Base-by-base conservation (phyloP, 2,888 invertebrate genomes). In the Trissolcus brochymenae region DNA sequence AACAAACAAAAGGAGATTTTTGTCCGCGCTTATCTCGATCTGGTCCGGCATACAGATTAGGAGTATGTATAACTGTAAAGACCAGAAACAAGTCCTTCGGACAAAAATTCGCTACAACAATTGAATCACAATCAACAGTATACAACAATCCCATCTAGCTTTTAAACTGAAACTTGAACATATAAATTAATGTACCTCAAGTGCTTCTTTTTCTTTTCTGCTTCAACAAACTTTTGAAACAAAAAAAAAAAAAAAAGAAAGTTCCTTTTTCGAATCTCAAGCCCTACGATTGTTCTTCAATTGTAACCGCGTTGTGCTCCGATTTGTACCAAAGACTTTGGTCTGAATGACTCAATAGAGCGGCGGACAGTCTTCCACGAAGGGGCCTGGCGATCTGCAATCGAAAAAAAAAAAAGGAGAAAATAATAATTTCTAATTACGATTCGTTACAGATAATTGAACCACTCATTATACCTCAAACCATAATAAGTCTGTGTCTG, bases 361-460 rank as follows among this genome's bases (percentile, higher is more conserved):
- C 35, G 16, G 4, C n/a, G 55, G 16, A 40, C 35, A 35, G 55
- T 46, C 4, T 16, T 46, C 46, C 46, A 14, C 35, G 25, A 41
- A 40, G 49, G 35, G 53, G 21, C 43, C 9, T 7, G 16, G 4
- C 14, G 1, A 60, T 46, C 7, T n/a, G 16, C 57, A 17, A 72
- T 67, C 19, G 62, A 53, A 53, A 46, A 67, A 53, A 53, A 46
- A 40, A 57, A 60, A 59, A 74, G 59, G 41, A 62, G 61, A 62
- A 64, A 68, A 64, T 61, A 55, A 62, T 66, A 55, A 35, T 65
- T 29, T 50, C 55, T 64, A 65, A 55, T 71, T 56, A 50, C 53
- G 17, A 71, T 61, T 66, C 41, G 67, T 70, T 71, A 49, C 43
- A 49, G 56, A 53, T 61, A 71, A 71, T 66, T 76, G 46, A 61